Conservation (phyloP, 2,888 invertebrate species). For the Ornithoptera priamus region DNA sequence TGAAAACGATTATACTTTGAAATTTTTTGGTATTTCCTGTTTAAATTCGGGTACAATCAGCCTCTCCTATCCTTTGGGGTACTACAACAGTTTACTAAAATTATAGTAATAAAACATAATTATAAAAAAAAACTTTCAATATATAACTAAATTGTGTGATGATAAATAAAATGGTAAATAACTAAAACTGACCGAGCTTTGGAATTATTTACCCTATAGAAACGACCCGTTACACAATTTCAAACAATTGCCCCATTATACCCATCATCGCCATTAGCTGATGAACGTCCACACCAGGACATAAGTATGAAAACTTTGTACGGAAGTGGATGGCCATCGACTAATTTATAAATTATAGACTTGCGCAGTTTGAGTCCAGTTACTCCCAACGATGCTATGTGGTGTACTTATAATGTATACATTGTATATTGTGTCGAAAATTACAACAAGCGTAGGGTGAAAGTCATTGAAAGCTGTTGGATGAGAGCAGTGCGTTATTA, state of each 20-base stretch:
- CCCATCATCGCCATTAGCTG: too few relatives aligned
- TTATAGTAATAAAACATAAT: neutral
- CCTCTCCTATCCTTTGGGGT: constrained; percentile 11
- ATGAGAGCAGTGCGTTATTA: too few relatives aligned
- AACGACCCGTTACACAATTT: neutral
- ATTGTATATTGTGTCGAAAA: too few relatives aligned
- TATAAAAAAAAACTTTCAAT: neutral
- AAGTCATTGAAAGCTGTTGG: too few relatives aligned
- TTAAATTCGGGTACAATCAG: constrained; percentile 21
- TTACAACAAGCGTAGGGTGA: too few relatives aligned
- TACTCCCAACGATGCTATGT: too few relatives aligned
- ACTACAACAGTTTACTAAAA: neutral
- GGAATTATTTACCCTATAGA: neutral
- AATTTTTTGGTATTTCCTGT: neutral
- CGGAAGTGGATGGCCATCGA: too few relatives aligned
- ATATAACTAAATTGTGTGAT: neutral
- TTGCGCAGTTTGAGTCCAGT: too few relatives aligned
- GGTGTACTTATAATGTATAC: too few relatives aligned
- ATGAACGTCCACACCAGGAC: too few relatives aligned
- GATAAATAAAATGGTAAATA: neutral
- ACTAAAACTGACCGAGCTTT: neutral
- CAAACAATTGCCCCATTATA: neutral
- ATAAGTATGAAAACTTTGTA: too few relatives aligned
- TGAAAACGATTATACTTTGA: neutral
- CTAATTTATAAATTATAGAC: too few relatives aligned